A percentile compares a stretch with the other conserved stretches of the same genome.
Evolutionary conservation across 2,888 invertebrate species (phyloP).

Genomic region (Tridacna gigas): DNA sequence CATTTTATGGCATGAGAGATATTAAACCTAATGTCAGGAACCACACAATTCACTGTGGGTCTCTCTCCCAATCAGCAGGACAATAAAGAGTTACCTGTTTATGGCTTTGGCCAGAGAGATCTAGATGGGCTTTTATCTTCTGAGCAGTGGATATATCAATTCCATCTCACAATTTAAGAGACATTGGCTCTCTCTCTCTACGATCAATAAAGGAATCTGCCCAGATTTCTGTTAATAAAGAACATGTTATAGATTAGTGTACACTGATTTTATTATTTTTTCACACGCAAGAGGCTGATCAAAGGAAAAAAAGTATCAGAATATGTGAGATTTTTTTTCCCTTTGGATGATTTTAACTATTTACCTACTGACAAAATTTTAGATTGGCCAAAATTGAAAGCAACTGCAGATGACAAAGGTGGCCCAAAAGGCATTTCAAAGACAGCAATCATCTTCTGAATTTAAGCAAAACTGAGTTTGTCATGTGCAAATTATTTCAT

Average conservation of each 20-base stretch:
- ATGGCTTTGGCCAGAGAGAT: background rate
- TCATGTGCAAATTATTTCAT: too few relatives aligned
- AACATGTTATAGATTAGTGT: constrained; percentile 14
- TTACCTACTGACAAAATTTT: too few relatives aligned
- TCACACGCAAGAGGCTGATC: background rate
- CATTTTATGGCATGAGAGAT: constrained; percentile 7
- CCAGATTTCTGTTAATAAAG: constrained; percentile 27
- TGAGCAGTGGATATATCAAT: constrained; percentile 15
- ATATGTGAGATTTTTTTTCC: too few relatives aligned
- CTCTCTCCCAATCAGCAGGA: constrained; percentile 7
- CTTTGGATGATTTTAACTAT: background rate
- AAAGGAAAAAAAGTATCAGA: background rate
- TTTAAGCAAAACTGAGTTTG: too few relatives aligned
- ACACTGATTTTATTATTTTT: constrained; percentile 22
- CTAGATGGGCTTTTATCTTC: constrained; percentile 17
- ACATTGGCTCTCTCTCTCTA: background rate
- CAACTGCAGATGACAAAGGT: too few relatives aligned
- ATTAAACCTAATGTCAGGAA: background rate
- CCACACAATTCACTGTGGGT: background rate
- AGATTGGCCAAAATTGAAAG: too few relatives aligned
- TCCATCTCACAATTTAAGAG: constrained; percentile 23
- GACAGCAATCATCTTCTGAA: too few relatives aligned
- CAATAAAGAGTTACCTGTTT: constrained; percentile 11
- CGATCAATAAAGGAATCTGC: constrained; percentile 6
- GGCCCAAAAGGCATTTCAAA: too few relatives aligned